These are phyloP conservation scores for Phalacrocorax aristotelis DNA, from an alignment of 2,113 vertebrate genomes.

Conservation along the genomic window DNA sequence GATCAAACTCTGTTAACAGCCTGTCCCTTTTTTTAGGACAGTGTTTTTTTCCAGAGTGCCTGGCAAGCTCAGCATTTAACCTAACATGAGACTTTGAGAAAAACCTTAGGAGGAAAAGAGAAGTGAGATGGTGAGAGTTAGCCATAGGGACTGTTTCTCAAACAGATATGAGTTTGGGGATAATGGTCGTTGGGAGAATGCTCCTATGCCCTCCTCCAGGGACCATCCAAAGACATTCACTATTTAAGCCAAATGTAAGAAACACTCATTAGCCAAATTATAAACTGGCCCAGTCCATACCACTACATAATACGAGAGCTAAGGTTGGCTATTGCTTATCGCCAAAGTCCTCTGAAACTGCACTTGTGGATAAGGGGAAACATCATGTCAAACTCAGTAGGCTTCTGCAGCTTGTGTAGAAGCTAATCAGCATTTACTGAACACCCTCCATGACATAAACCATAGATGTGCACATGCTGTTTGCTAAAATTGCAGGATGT, in stretches of 20 bases:
- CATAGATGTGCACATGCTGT: constrained; percentile 3
- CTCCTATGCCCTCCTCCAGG: background rate
- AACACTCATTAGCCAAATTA: fast-evolving
- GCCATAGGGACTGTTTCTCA: background rate
- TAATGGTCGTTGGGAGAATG: background rate
- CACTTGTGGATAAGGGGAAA: background rate
- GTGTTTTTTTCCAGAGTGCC: background rate
- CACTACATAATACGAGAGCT: background rate
- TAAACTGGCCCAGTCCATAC: background rate
- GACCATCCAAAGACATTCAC: background rate
- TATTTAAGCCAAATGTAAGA: background rate
- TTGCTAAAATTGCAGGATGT: constrained; percentile 44
- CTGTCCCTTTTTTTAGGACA: background rate
- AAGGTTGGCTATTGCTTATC: background rate
- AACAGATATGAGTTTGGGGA: background rate
- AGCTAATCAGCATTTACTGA: constrained; percentile 27
- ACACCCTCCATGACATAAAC: background rate
- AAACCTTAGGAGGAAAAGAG: background rate
- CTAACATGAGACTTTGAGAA: background rate
- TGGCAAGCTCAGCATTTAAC: background rate
- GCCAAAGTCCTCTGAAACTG: background rate
- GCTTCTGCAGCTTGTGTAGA: background rate
- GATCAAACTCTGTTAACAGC: background rate
- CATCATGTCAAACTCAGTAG: background rate
- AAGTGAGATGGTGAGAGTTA: background rate